Conservation (phyloP, 2,888 invertebrate genomes). For the Erebia ligea region DNA sequence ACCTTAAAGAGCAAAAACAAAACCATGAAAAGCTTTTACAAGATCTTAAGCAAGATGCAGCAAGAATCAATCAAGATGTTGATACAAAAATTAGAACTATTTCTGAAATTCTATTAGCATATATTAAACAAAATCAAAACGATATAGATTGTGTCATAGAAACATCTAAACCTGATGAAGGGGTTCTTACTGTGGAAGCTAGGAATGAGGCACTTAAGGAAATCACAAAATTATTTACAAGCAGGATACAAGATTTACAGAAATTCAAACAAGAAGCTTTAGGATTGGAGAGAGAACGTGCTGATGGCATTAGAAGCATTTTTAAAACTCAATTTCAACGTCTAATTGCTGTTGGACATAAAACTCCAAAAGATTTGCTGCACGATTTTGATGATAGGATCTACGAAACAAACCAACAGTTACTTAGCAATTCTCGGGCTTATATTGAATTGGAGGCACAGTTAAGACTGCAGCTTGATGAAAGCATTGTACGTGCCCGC, state of each 20-base stretch:
- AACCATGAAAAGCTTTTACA: slow-evolving; percentile 51
- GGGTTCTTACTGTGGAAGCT: slow-evolving; percentile 40
- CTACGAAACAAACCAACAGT: slow-evolving; percentile 70
- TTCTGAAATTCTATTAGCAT: slow-evolving; percentile 54
- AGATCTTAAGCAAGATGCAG: slow-evolving; percentile 50
- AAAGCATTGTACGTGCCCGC: slow-evolving; percentile 51
- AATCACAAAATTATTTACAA: slow-evolving; percentile 48
- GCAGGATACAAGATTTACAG: slow-evolving; percentile 51
- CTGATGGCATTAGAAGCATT: slow-evolving; percentile 57
- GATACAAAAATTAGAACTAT: slow-evolving; percentile 57
- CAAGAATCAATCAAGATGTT: slow-evolving; percentile 52
- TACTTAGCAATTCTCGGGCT: slow-evolving; percentile 65
- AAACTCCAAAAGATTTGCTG: slow-evolving; percentile 59
- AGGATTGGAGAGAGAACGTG: slow-evolving; percentile 60
- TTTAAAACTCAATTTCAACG: slow-evolving; percentile 62
- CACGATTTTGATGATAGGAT: slow-evolving; percentile 66
- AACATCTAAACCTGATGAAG: slow-evolving; percentile 36
- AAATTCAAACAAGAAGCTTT: slow-evolving; percentile 59
- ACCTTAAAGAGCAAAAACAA: slow-evolving; percentile 57
- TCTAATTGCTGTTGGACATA: slow-evolving; percentile 57
- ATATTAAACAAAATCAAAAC: slow-evolving; percentile 58
- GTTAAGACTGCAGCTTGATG: slow-evolving; percentile 57
- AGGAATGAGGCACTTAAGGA: slow-evolving; percentile 51
- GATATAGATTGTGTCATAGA: slow-evolving; percentile 58
- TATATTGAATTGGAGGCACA: slow-evolving; percentile 62